Base-by-base conservation (phyloP, 2,888 invertebrate genomes). In the Protodeltote pygarga region DNA sequence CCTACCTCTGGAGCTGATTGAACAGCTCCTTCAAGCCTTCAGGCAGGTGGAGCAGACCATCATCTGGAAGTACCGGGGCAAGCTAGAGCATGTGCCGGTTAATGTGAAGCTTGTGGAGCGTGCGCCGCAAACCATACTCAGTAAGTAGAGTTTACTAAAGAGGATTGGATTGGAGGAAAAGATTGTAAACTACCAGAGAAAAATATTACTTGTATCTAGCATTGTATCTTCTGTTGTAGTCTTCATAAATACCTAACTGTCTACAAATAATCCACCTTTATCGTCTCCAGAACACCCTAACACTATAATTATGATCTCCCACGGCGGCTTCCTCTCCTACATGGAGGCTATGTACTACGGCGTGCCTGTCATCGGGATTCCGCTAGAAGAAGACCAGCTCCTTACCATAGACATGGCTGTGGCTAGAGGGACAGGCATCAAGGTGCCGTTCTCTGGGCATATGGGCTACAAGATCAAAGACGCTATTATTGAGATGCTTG, bases 21-120 rank as follows among this genome's bases (percentile, higher is more conserved):
- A 65, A 13, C 71, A 73, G 2, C 62, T 93, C 1, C 42, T 92
- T 8, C 60, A 79, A n/a, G 72, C 82, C 1, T 87, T 93, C 39
- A 75, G 81, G 0, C 72, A 74, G 23, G 54, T 93, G 39, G 83
- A 89, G 21, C 89, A 90, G 61, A 81, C 79, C 0, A 85, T 93
- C 1, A 44, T 93, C 10, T 92, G 90, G 91, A 88, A 85, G 59
- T 59, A 71, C 19, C 72, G 71, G 1, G 72, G 71, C 3, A 41
- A 42, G 5, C 44, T 86, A 31, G 72, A 74, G n/a, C 58, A 75
- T 16, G 51, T 79, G 21, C 84, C 87, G 0, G 65, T 64, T n/a
- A 93, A 93, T 58, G 79, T 93, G 0, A 79, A 80, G 11, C 49
- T 88, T 0, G 27, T 81, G 11, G 72, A 85, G 3, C 85, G 83